A percentile compares a stretch with the other conserved stretches of the same genome.
These are phyloP conservation scores for Ctenopoma multispine DNA, from an alignment of 2,797 vertebrate genomes.

Conservation along the genomic window DNA sequence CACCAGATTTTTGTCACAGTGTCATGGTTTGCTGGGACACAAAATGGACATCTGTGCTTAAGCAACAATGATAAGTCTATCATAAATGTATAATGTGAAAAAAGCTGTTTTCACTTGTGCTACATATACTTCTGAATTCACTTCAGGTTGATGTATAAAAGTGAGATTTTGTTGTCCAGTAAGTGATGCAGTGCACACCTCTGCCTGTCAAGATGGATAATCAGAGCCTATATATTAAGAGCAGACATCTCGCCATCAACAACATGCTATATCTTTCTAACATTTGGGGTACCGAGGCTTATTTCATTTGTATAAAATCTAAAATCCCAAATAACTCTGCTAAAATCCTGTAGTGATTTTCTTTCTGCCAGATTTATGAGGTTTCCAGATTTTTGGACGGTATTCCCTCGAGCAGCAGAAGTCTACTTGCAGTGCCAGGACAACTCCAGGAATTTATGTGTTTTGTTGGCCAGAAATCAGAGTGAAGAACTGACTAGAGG, in stretches of 20 bases:
- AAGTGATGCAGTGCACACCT: conserved; percentile 11
- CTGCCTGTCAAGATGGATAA: conserved; percentile 1
- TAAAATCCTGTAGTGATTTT: conserved; percentile 25
- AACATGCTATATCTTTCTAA: not conserved
- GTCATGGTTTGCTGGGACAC: no score
- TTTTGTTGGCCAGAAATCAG: conserved; percentile 45
- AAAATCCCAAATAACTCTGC: conserved; percentile 22
- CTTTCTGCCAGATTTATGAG: conserved; percentile 36
- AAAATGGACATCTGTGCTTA: no score
- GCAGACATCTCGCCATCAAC: not conserved
- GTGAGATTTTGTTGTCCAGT: conserved; percentile 5
- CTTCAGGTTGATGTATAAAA: not conserved
- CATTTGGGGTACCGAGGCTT: not conserved
- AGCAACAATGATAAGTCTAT: no score
- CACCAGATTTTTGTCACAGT: no score
- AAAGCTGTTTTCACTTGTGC: not conserved
- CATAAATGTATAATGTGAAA: no score
- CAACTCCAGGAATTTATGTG: conserved; percentile 65
- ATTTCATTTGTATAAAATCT: conserved; percentile 19
- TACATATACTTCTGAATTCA: not conserved
- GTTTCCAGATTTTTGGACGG: conserved; percentile 47
- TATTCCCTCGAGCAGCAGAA: conserved; percentile 41
- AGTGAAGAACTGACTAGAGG: conserved; percentile 17
- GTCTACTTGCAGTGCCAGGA: conserved; percentile 50
- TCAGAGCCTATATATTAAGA: conserved; percentile 15